These are phyloP conservation scores for Meganola albula DNA, from an alignment of 2,888 invertebrate species.

Conservation along the genomic window DNA sequence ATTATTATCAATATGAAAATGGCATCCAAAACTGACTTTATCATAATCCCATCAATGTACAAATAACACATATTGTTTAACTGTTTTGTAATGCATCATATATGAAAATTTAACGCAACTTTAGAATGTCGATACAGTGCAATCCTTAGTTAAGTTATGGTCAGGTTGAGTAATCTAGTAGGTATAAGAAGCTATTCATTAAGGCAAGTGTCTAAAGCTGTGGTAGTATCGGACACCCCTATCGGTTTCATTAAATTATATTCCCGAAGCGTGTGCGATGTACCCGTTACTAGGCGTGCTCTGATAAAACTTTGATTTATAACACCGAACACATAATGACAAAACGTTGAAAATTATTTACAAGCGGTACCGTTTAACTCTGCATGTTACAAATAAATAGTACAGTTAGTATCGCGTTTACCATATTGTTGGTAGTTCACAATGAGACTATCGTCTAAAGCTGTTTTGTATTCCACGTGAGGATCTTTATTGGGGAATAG, in stretches of 20 bases:
- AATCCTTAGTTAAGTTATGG: no score
- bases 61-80: no score
- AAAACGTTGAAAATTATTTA: slow-evolving; percentile 73
- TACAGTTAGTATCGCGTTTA: slow-evolving; percentile 60
- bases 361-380: slow-evolving; percentile 59
- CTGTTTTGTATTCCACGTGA: slow-evolving; percentile 57
- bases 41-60: slow-evolving; percentile 10
- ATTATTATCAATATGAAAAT: slow-evolving; percentile 74
- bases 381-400: slow-evolving; percentile 63
- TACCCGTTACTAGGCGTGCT: slow-evolving; percentile 55
- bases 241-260: slow-evolving; percentile 67
- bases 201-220: slow-evolving; percentile 18
- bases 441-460: slow-evolving; percentile 46
- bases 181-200: slow-evolving; percentile 27
- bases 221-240: slow-evolving; percentile 43
- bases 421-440: slow-evolving; percentile 53
- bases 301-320: slow-evolving; percentile 74
- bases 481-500: slow-evolving; percentile 41
- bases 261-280: slow-evolving; percentile 56
- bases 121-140: no score
- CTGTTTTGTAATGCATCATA: no score
- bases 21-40: slow-evolving; percentile 59
- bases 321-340: slow-evolving; percentile 69
- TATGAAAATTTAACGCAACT: no score
- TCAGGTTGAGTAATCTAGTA: slow-evolving; percentile 14